These are phyloP conservation scores for Mystacides longicornis DNA, from an alignment of 2,888 invertebrate genomes.

Conservation along the genomic window DNA sequence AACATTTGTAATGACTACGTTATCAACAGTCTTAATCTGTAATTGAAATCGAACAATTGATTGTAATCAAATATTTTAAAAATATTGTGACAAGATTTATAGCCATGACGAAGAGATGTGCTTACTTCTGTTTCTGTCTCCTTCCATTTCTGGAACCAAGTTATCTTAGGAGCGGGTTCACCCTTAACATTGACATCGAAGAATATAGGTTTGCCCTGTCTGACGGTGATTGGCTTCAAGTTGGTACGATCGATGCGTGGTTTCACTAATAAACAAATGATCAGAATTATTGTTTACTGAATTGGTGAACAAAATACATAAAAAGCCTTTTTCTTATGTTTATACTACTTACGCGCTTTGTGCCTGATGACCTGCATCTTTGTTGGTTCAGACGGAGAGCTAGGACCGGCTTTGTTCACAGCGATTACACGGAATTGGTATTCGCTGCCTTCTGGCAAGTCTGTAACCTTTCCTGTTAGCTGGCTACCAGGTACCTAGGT, in stretches of 20 bases:
- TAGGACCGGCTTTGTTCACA: conserved; percentile 88
- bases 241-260: conserved; percentile 96
- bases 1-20: conserved; percentile 71
- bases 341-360: conserved; percentile 64
- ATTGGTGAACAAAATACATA: neutral
- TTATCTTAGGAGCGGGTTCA: conserved; percentile 90
- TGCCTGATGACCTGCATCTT: conserved; percentile 83
- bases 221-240: conserved; percentile 79
- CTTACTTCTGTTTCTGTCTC: conserved; percentile 61
- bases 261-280: conserved; percentile 60
- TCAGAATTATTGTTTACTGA: no score
- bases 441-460: conserved; percentile 83
- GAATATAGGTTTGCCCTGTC: conserved; percentile 86
- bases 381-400: conserved; percentile 84
- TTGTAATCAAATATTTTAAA: no score
- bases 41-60: no score
- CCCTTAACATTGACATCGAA: conserved; percentile 92
- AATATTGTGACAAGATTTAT: no score
- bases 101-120: no score
- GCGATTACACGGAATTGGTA: conserved; percentile 88
- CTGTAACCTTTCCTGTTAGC: conserved; percentile 71
- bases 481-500: conserved; percentile 60
- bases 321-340: neutral
- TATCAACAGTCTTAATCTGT: conserved; percentile 58
- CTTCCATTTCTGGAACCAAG: conserved; percentile 80